Percentiles rank a stretch among this genome's conserved stretches.
Evolutionary conservation across 2,113 vertebrate genomes (phyloP).

Genomic region (Montifringilla adamsi): DNA sequence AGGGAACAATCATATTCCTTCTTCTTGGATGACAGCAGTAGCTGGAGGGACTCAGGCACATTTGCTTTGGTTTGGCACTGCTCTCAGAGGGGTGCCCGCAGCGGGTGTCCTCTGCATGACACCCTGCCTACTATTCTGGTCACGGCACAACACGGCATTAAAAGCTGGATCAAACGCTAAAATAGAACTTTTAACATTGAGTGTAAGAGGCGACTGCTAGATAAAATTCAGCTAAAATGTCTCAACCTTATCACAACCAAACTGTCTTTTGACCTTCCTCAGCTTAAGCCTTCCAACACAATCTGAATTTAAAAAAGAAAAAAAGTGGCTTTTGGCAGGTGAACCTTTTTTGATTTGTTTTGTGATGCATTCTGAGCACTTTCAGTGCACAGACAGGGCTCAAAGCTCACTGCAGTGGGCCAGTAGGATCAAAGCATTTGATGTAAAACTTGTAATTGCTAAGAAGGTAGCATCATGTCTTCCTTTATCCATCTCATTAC

Average conservation of each 20-base stretch:
- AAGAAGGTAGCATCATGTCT: not conserved
- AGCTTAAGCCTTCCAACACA: not conserved
- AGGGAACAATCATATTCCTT: not conserved
- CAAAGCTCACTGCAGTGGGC: not conserved
- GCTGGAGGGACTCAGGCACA: conserved; percentile 23
- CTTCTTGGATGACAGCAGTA: conserved; percentile 33
- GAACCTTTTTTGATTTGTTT: not conserved
- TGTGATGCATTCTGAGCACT: not conserved
- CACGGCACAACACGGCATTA: not conserved
- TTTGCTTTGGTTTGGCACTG: conserved; percentile 14
- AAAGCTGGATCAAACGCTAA: not conserved
- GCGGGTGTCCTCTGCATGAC: conserved; percentile 42
- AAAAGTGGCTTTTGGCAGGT: not conserved
- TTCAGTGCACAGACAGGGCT: not conserved
- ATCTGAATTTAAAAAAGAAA: not conserved
- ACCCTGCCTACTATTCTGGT: conserved; percentile 44
- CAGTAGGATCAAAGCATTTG: not conserved
- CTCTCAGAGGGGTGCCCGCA: conserved; percentile 7
- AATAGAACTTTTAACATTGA: not conserved
- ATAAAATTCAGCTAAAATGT: not conserved
- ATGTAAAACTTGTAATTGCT: not conserved
- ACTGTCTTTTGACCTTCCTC: not conserved
- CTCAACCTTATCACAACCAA: not conserved
- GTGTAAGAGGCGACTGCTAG: not conserved
- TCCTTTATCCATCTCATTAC: not conserved